Conservation (phyloP, 2,113 vertebrate genomes). For the Zingel zingel region DNA sequence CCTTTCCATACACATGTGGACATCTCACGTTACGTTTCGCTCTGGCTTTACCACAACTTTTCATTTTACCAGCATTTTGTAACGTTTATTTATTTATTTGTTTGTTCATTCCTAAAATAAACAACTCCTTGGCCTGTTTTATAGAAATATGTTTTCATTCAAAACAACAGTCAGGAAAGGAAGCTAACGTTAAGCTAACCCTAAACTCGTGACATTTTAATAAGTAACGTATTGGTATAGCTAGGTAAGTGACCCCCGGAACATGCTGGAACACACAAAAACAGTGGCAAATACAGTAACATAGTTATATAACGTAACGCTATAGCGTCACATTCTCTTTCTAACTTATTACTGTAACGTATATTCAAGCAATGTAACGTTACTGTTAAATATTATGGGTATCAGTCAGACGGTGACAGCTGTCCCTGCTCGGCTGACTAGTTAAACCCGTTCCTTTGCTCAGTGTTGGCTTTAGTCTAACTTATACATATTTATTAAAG, state of each 20-base stretch:
- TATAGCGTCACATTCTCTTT: too few relatives aligned
- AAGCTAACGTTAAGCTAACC: too few relatives aligned
- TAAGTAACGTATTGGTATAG: background rate
- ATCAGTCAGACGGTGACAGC: background rate
- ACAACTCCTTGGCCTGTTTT: background rate
- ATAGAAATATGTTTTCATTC: background rate
- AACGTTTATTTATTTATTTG: background rate
- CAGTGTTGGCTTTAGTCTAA: too few relatives aligned
- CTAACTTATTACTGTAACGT: background rate
- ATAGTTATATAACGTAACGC: too few relatives aligned
- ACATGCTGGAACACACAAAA: background rate
- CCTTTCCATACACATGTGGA: too few relatives aligned
- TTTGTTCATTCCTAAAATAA: background rate
- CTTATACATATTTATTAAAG: too few relatives aligned
- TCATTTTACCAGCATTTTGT: background rate
- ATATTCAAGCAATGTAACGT: background rate
- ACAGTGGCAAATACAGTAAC: too few relatives aligned
- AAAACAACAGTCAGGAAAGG: background rate
- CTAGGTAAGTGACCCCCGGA: constrained; percentile 42
- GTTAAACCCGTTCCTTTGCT: background rate
- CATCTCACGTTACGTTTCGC: background rate
- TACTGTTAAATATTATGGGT: background rate
- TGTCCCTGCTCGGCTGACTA: constrained; percentile 13
- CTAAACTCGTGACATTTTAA: background rate
- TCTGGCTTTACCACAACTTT: background rate